A percentile compares a stretch with the other conserved stretches of the same genome.
Evolutionary conservation across 2,113 vertebrate species (phyloP).

Genomic region (Damaliscus lunatus): DNA sequence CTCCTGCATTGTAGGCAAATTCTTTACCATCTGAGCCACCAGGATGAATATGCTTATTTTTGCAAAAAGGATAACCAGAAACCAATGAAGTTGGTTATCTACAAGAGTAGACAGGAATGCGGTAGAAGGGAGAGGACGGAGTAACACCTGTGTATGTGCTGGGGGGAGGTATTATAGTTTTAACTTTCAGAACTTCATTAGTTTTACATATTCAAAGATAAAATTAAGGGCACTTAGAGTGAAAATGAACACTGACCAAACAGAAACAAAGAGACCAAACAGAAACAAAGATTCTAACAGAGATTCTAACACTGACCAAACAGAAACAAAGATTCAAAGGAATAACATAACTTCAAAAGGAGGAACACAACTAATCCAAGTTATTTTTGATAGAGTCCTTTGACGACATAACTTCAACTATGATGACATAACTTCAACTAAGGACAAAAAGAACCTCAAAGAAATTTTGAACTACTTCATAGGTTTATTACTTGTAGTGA

Average conservation of each 20-base stretch:
- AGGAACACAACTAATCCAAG: neutral
- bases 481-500: neutral
- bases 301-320: neutral
- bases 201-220: neutral
- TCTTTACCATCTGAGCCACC: neutral
- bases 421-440: neutral
- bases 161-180: neutral
- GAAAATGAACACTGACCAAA: neutral
- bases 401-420: neutral
- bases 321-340: neutral
- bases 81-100: neutral
- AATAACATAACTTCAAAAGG: neutral
- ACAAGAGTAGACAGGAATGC: neutral
- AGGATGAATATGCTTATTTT: neutral
- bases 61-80: slow-evolving; percentile 21
- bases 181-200: neutral
- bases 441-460: slow-evolving; percentile 12
- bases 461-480: neutral
- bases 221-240: neutral
- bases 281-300: neutral
- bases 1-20: neutral
- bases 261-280: neutral
- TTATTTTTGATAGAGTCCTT: neutral
- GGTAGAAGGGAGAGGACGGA: neutral
- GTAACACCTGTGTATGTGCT: neutral